Percentiles rank a stretch among this genome's conserved stretches.
Conservation (phyloP, 2,888 invertebrate species). For the Epistrophella euchroma region DNA sequence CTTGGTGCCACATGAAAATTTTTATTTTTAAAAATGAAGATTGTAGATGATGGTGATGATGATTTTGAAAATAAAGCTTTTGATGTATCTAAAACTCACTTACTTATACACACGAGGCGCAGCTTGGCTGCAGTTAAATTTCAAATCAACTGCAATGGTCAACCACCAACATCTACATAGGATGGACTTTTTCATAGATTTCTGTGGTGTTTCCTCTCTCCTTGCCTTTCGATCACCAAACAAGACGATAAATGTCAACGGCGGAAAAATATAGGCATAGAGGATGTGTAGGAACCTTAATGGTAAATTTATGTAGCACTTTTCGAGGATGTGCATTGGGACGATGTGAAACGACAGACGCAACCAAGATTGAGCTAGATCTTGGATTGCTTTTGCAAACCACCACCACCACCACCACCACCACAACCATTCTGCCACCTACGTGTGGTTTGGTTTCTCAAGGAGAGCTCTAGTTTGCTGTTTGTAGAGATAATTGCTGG, state of each 20-base stretch:
- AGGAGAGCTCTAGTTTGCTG: constrained; percentile 65
- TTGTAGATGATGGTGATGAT: constrained; percentile 52
- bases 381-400: constrained; percentile 6
- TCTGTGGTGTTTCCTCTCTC: constrained; percentile 43
- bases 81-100: constrained; percentile 54
- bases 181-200: constrained; percentile 65
- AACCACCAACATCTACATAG: constrained; percentile 35
- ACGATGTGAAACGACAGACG: constrained; percentile 39
- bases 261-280: constrained; percentile 72
- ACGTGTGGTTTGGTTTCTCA: constrained; percentile 44
- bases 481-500: constrained; percentile 74
- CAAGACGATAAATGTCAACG: constrained; percentile 73
- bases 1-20: constrained; percentile 73
- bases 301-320: constrained; percentile 76
- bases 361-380: constrained; percentile 32
- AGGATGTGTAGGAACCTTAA: constrained; percentile 75
- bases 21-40: constrained; percentile 61
- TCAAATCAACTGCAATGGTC: constrained; percentile 65
- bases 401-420: constrained; percentile 30
- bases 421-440: constrained; percentile 66
- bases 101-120: not conserved
- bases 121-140: constrained; percentile 59
- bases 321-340: constrained; percentile 68
- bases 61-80: constrained; percentile 47
- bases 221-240: constrained; percentile 8